Evolutionary conservation across 2,113 vertebrate species (phyloP).

Genomic region (Eptesicus fuscus): DNA sequence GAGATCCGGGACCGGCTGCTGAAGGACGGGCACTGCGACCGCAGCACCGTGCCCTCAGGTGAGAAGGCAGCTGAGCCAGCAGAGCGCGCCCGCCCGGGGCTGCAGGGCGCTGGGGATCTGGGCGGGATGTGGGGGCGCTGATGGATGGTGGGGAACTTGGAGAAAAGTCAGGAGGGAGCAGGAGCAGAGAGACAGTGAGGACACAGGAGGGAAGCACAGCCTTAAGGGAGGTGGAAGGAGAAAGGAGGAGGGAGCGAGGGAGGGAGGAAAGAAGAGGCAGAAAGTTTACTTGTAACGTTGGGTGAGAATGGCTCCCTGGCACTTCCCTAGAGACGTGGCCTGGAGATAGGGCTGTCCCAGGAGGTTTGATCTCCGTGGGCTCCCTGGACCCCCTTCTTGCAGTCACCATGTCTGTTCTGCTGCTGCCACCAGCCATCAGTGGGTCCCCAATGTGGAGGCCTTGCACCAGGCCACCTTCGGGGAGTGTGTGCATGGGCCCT

Average conservation of each 20-base stretch:
- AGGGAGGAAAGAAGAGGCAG: accelerated
- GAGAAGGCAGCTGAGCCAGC: constrained; percentile 83
- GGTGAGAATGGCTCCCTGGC: neutral
- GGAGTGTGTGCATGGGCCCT: accelerated
- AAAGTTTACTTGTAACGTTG: neutral
- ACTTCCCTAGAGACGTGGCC: neutral
- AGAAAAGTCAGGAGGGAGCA: neutral
- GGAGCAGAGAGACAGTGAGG: too few species aligned
- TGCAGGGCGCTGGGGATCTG: accelerated
- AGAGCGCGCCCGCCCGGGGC: accelerated
- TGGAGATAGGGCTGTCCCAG: neutral
- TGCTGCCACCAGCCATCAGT: neutral
- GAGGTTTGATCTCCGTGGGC: accelerated
- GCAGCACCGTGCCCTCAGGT: constrained; percentile 99
- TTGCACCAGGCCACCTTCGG: neutral
- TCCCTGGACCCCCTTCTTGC: neutral
- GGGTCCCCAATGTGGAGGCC: neutral
- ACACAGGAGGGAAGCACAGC: neutral
- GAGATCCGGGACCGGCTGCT: constrained; percentile 98
- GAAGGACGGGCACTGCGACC: constrained; percentile 98
- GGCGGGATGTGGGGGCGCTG: too few species aligned
- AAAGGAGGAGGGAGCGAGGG: accelerated
- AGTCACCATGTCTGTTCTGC: neutral
- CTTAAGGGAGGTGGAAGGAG: too few species aligned
- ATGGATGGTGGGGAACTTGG: accelerated